These are phyloP conservation scores for Vanessa atalanta DNA, from an alignment of 1,140 invertebrate species.

Conservation along the genomic window DNA sequence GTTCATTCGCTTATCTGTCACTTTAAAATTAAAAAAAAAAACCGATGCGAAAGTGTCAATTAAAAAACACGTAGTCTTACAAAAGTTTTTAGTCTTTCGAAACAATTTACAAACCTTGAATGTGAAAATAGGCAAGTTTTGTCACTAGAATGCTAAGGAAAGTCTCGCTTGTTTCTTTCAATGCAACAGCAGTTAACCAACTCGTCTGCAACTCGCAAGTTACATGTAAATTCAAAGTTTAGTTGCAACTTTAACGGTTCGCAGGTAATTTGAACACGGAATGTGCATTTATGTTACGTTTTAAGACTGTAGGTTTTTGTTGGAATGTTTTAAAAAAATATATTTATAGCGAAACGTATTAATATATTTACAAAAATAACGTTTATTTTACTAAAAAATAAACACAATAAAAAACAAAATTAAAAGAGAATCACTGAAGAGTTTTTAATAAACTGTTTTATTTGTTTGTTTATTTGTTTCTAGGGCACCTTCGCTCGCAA, in stretches of 20 bases:
- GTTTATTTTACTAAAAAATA: too few species aligned
- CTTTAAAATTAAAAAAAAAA: not conserved
- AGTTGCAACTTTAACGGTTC: conserved; percentile 28
- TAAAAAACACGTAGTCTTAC: not conserved
- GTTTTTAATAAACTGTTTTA: too few species aligned
- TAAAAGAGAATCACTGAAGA: too few species aligned
- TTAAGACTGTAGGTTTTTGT: not conserved
- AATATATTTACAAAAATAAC: too few species aligned
- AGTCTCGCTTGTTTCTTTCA: conserved; percentile 24
- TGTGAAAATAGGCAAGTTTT: conserved; percentile 11
- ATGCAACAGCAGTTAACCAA: conserved; percentile 25
- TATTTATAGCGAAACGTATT: too few species aligned
- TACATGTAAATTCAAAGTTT: conserved; percentile 26
- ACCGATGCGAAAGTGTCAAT: not conserved
- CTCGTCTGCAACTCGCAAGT: conserved; percentile 10
- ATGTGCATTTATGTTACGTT: conserved; percentile 23
- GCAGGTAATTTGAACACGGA: conserved; percentile 31
- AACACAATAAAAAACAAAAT: too few species aligned
- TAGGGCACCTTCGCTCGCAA: too few species aligned
- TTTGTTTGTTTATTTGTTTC: too few species aligned
- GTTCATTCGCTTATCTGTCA: too few species aligned
- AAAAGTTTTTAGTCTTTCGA: not conserved
- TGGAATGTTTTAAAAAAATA: too few species aligned
- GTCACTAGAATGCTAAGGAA: conserved; percentile 20
- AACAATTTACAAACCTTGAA: conserved; percentile 5